These are phyloP conservation scores for Plestiodon gilberti DNA, from an alignment of 2,113 vertebrate species.

Conservation along the genomic window DNA sequence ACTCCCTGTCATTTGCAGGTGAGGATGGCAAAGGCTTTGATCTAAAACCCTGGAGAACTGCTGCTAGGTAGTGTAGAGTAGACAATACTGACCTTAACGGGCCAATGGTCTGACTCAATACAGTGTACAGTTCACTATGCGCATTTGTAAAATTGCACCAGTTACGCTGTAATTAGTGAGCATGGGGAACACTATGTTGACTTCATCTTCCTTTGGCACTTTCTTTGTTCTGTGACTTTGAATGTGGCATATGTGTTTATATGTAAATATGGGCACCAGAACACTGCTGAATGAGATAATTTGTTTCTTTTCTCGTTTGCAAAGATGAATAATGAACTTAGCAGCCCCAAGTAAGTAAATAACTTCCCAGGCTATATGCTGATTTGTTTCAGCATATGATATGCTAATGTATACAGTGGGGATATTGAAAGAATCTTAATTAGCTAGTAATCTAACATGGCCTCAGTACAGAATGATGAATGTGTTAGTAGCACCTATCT, in stretches of 20 bases:
- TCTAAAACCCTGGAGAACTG: too few relatives aligned
- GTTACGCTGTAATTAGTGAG: slow-evolving; percentile 50
- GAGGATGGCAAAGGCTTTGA: too few relatives aligned
- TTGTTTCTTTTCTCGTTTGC: slow-evolving; percentile 29
- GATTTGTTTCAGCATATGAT: not conserved
- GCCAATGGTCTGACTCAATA: not conserved
- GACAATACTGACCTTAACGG: too few relatives aligned
- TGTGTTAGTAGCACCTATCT: not conserved
- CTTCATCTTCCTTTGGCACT: slow-evolving; percentile 49
- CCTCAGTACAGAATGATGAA: not conserved
- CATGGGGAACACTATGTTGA: slow-evolving; percentile 66
- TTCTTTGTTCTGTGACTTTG: not conserved
- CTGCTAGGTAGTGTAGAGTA: too few relatives aligned
- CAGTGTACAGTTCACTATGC: not conserved
- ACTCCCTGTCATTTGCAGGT: too few relatives aligned
- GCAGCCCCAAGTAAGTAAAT: not conserved
- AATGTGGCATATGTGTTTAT: not conserved
- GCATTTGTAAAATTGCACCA: not conserved
- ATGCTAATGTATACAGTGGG: not conserved
- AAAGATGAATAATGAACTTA: slow-evolving; percentile 7
- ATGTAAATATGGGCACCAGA: slow-evolving; percentile 27
- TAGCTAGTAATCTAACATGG: not conserved
- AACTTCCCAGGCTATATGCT: not conserved
- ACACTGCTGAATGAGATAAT: not conserved
- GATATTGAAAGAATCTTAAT: not conserved